A percentile compares a stretch with the other conserved stretches of the same genome.
Evolutionary conservation across 2,888 invertebrate species (phyloP).

Genomic region (Geophilus truncorum): DNA sequence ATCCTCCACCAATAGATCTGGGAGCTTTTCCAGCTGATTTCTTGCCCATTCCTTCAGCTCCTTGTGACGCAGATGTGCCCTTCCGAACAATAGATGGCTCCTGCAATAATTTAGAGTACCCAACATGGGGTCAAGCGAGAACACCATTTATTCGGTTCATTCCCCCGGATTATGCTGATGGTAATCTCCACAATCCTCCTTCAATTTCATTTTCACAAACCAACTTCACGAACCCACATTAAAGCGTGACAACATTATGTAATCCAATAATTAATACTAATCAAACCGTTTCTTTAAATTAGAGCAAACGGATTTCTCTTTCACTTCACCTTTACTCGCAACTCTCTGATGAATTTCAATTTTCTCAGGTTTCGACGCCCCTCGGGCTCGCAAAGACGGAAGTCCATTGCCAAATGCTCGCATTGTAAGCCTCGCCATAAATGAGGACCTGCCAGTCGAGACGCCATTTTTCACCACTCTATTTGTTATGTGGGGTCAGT

Average conservation of each 20-base stretch:
- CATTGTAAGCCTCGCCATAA: conserved; percentile 81
- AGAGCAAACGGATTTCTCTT: neutral
- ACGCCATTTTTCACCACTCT: conserved; percentile 83
- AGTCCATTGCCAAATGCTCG: conserved; percentile 65
- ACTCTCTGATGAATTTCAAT: neutral
- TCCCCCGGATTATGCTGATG: conserved; percentile 42
- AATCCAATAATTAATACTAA: neutral
- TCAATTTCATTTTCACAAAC: neutral
- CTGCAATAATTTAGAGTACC: conserved; percentile 80
- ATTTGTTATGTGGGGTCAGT: conserved; percentile 31
- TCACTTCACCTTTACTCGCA: neutral
- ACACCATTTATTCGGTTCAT: conserved; percentile 49
- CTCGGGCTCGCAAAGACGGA: conserved; percentile 18
- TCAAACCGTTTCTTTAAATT: no score
- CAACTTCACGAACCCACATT: no score
- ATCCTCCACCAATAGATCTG: neutral
- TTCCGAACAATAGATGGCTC: conserved; percentile 77
- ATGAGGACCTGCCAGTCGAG: conserved; percentile 86
- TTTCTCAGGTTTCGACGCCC: conserved; percentile 15
- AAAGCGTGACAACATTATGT: no score
- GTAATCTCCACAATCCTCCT: conserved; percentile 31
- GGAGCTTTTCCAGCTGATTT: neutral
- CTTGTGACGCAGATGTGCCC: conserved; percentile 39
- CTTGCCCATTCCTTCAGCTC: neutral
- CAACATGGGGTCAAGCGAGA: conserved; percentile 81